phyloP scores from a whole-genome alignment of 2,113 vertebrate genomes.

The Ictalurus punctatus region DNA sequence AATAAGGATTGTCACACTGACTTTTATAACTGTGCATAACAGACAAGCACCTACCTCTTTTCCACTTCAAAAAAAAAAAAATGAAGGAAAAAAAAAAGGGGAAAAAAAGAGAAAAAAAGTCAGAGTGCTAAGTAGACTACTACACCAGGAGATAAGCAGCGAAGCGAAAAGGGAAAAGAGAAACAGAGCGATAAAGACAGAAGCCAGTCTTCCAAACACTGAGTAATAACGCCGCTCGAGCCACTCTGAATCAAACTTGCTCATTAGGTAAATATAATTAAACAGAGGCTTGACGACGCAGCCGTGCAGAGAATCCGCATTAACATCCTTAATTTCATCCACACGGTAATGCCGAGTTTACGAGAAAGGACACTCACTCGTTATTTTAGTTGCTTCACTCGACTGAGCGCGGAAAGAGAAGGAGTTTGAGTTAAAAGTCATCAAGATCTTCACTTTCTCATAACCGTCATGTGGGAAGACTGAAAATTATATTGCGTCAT shows the following conservation, averaged over 20 bases:
- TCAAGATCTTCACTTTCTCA: neutral
- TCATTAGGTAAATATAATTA: constrained; percentile 58
- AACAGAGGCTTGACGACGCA: constrained; percentile 53
- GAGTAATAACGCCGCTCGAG: constrained; percentile 42
- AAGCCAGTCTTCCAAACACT: constrained; percentile 16
- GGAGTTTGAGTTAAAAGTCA: neutral
- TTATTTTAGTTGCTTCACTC: constrained; percentile 2
- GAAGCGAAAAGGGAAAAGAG: neutral
- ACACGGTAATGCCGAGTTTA: constrained; percentile 47
- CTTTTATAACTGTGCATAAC: neutral
- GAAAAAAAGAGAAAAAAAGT: neutral
- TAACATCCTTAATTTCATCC: constrained; percentile 55
- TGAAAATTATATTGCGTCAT: neutral
- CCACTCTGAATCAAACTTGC: constrained; percentile 41
- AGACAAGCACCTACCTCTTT: neutral
- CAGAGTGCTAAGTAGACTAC: neutral
- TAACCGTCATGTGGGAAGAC: neutral
- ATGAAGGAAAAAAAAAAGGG: no score
- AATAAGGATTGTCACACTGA: neutral
- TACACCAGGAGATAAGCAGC: constrained; percentile 28
- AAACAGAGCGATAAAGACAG: constrained; percentile 28
- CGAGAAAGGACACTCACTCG: constrained; percentile 35
- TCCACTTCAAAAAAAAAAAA: neutral
- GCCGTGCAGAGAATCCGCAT: constrained; percentile 55
- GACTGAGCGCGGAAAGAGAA: neutral